Percentiles rank a stretch among this genome's conserved stretches.
Evolutionary conservation across 2,797 vertebrate species (phyloP).

Genomic region (Sciurus carolinensis): DNA sequence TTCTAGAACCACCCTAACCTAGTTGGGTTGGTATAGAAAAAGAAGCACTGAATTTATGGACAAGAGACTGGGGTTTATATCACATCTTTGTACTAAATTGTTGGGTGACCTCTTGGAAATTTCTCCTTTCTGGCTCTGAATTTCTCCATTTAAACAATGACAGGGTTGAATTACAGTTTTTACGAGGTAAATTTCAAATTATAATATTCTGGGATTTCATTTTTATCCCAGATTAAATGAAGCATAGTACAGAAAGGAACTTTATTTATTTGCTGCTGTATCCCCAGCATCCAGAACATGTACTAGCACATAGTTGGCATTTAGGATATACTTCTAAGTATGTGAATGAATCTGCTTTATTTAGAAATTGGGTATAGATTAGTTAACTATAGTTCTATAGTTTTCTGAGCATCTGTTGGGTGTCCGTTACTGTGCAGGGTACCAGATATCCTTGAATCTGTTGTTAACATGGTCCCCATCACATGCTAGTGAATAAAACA

Average conservation of each 20-base stretch:
- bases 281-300: background rate
- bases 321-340: constrained; percentile 3
- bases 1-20: background rate
- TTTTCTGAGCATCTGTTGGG: background rate
- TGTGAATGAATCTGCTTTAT: background rate
- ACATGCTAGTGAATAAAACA: background rate
- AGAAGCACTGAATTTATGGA: background rate
- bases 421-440: background rate
- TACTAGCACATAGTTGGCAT: background rate
- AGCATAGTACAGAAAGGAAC: background rate
- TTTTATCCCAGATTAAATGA: background rate
- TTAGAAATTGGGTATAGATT: background rate
- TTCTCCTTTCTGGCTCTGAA: constrained; percentile 22
- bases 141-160: constrained; percentile 43
- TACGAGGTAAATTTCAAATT: constrained; percentile 31
- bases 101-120: background rate
- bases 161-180: background rate
- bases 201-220: background rate
- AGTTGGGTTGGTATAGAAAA: background rate
- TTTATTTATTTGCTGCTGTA: background rate
- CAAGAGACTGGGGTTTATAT: constrained; percentile 12
- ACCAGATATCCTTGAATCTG: background rate
- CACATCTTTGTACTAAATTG: background rate
- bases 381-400: background rate
- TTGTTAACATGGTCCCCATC: background rate